Percentiles rank a stretch among this genome's conserved stretches.
These are phyloP conservation scores for Hippocampus comes DNA, from an alignment of 2,113 vertebrate genomes.

Conservation along the genomic window DNA sequence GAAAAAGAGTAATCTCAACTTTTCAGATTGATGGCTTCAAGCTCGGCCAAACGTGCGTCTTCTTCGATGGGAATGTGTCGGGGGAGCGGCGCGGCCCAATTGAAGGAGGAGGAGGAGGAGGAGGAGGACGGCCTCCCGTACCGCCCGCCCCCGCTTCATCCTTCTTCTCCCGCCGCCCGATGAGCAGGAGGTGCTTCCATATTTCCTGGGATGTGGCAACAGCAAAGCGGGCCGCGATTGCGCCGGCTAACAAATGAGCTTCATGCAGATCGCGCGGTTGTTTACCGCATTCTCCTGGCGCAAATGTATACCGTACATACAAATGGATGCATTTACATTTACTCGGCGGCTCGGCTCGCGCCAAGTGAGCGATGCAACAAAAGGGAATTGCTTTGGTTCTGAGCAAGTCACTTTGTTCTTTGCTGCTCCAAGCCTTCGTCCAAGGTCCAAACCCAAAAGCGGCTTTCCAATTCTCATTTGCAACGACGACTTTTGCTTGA, in stretches of 20 bases:
- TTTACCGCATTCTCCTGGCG: conserved; percentile 49
- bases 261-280: conserved; percentile 39
- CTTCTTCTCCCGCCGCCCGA: conserved; percentile 44
- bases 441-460: too few species aligned
- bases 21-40: conserved; percentile 65
- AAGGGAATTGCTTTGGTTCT: not conserved
- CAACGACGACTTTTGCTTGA: too few species aligned
- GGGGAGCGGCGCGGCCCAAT: conserved; percentile 41
- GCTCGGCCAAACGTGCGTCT: conserved; percentile 45
- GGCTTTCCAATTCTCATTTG: not conserved
- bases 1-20: conserved; percentile 62
- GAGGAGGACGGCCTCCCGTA: conserved; percentile 12
- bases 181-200: conserved; percentile 60
- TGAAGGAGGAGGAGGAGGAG: conserved; percentile 19
- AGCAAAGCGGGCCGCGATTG: conserved; percentile 48
- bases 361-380: not conserved
- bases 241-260: conserved; percentile 33
- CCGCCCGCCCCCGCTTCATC: conserved; percentile 41
- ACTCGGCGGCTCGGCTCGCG: not conserved
- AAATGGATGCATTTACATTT: not conserved
- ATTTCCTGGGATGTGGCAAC: conserved; percentile 55
- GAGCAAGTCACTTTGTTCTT: not conserved
- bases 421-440: not conserved
- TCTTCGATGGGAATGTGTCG: conserved; percentile 68
- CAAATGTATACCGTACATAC: not conserved